phyloP scores from a whole-genome alignment of 2,888 invertebrate species.

The Drosophila birchii region DNA sequence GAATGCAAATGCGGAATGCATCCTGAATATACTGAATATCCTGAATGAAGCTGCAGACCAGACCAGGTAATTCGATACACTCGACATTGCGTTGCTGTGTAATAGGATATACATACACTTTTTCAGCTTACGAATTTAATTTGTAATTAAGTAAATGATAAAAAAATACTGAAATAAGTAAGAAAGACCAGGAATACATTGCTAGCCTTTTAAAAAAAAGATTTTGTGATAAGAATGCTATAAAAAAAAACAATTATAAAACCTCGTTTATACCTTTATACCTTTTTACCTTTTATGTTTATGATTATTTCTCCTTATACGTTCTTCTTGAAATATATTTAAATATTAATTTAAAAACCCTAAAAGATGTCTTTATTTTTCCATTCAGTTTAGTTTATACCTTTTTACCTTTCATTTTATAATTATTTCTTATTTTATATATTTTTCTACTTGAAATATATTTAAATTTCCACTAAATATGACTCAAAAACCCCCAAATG shows the following conservation, averaged over 20 bases:
- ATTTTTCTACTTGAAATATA: too few relatives aligned
- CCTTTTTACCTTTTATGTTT: too few relatives aligned
- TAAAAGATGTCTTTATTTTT: neutral
- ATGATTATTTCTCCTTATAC: too few relatives aligned
- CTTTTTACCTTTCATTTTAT: too few relatives aligned
- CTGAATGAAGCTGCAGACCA: constrained; percentile 16
- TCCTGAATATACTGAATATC: neutral
- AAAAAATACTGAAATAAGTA: neutral
- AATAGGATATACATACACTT: neutral
- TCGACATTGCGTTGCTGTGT: constrained; percentile 30
- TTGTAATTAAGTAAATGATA: neutral
- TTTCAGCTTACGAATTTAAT: neutral
- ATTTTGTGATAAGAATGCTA: neutral
- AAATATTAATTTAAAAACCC: neutral
- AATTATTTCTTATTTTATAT: too few relatives aligned
- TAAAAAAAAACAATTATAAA: neutral
- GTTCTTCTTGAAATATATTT: neutral
- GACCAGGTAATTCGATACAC: constrained; percentile 15
- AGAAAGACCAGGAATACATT: neutral
- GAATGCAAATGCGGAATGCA: constrained; percentile 13
- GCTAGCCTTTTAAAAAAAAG: too few relatives aligned
- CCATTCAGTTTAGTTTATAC: too few relatives aligned
- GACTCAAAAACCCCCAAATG: too few relatives aligned
- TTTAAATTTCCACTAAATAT: too few relatives aligned
- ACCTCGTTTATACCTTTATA: neutral